Percentiles rank a stretch among this genome's conserved stretches.
Evolutionary conservation across 2,888 invertebrate genomes (phyloP).

Genomic region (Zaprionus bogoriensis): DNA sequence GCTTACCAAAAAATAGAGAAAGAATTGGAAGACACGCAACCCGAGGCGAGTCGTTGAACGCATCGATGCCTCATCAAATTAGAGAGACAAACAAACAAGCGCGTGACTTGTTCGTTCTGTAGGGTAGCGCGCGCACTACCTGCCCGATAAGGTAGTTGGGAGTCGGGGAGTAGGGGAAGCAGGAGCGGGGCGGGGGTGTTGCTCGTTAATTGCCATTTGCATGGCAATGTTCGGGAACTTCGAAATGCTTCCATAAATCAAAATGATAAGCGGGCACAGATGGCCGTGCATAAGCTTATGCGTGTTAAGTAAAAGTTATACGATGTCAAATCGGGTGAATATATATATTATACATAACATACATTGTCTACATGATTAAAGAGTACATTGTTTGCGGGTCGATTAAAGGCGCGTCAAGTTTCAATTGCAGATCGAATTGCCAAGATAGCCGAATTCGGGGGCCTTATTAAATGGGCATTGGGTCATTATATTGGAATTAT

Average conservation of each 20-base stretch:
- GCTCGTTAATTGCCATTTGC: constrained; percentile 43
- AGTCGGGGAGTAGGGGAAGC: not conserved
- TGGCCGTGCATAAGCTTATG: constrained; percentile 10
- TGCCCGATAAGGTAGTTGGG: constrained; percentile 11
- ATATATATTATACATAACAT: not conserved
- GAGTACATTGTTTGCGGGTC: not conserved
- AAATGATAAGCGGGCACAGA: constrained; percentile 34
- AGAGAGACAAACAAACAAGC: constrained; percentile 38
- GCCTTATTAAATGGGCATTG: constrained; percentile 23
- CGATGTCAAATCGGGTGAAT: not conserved
- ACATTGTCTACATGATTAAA: not conserved
- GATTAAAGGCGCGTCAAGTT: constrained; percentile 9
- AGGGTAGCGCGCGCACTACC: constrained; percentile 6
- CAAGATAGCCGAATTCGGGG: not conserved
- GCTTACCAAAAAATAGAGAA: constrained; percentile 66
- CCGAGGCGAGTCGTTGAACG: constrained; percentile 36
- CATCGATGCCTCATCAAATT: constrained; percentile 68
- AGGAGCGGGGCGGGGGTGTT: not conserved
- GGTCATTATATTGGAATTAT: constrained; percentile 9
- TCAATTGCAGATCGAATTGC: constrained; percentile 9
- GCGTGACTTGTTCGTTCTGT: constrained; percentile 39
- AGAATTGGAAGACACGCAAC: constrained; percentile 65
- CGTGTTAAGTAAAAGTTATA: constrained; percentile 33
- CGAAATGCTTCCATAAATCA: constrained; percentile 42
- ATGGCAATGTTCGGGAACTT: constrained; percentile 19